A percentile compares a stretch with the other conserved stretches of the same genome.
Conservation (phyloP, 2,113 vertebrate genomes). For the Eulemur rufifrons region DNA sequence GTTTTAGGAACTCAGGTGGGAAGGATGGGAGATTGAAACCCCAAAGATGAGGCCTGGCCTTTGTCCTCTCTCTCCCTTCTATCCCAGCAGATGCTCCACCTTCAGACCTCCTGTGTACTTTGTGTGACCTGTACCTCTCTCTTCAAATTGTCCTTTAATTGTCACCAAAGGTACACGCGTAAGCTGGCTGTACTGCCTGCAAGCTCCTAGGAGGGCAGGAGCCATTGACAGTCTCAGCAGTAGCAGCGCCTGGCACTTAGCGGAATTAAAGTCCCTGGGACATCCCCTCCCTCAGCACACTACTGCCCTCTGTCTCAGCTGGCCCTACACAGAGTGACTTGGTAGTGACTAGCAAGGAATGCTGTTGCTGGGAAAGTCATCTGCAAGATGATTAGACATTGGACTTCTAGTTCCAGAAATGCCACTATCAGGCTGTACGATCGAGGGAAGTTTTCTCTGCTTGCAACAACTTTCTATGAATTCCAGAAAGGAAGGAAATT, state of each 20-base stretch:
- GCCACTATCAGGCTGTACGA: background rate
- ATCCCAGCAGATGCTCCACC: background rate
- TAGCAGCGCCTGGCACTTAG: background rate
- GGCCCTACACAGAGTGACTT: background rate
- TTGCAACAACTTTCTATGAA: background rate
- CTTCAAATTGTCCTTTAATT: background rate
- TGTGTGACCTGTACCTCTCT: background rate
- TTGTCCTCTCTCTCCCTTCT: background rate
- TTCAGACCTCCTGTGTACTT: background rate
- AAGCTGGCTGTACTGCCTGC: background rate
- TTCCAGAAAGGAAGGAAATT: background rate
- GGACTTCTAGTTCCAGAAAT: background rate
- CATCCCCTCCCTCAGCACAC: background rate
- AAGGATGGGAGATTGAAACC: background rate
- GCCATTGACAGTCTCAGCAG: background rate
- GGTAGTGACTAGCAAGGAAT: background rate
- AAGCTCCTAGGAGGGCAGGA: background rate
- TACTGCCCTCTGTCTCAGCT: background rate
- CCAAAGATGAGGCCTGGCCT: background rate
- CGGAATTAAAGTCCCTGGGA: background rate
- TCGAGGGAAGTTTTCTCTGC: background rate
- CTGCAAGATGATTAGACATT: background rate
- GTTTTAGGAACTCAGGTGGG: background rate
- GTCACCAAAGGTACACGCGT: background rate
- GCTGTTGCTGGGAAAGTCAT: background rate